Conservation (phyloP, 30 jellyfish, hydroid and myxozoan species). For the Phacellophora camtschatica region DNA sequence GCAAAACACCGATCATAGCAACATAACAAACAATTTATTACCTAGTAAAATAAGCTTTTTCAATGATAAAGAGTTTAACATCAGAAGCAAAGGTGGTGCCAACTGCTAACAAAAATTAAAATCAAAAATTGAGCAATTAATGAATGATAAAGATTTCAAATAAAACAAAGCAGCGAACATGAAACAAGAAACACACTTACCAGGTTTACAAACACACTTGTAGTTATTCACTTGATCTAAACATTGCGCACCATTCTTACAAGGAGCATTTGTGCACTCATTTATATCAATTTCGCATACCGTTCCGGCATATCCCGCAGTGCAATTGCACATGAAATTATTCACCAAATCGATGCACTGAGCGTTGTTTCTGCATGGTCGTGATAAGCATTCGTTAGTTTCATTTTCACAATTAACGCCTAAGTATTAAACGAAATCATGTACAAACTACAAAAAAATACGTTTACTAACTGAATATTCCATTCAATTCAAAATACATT, state of each 20-base stretch:
- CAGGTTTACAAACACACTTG: constrained; percentile 73
- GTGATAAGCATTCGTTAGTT: constrained; percentile 74
- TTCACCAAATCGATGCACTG: constrained; percentile 70
- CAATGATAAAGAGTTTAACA: too few species aligned
- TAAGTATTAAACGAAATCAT: too few species aligned
- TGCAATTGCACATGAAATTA: constrained; percentile 70
- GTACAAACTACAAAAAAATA: too few species aligned
- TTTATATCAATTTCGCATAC: constrained; percentile 73
- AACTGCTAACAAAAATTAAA: too few species aligned
- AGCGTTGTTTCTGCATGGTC: constrained; percentile 83
- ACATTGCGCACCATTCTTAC: constrained; percentile 77
- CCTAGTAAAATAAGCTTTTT: too few species aligned
- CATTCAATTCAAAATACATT: not conserved
- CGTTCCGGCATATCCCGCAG: constrained; percentile 74
- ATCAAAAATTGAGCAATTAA: too few species aligned
- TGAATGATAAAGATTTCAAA: too few species aligned
- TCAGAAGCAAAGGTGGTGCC: too few species aligned
- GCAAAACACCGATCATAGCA: not conserved
- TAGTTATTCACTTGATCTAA: constrained; percentile 72
- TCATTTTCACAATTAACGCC: constrained; percentile 76
- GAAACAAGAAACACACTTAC: too few species aligned
- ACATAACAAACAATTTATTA: too few species aligned
- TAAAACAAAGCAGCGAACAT: too few species aligned
- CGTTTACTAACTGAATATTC: not conserved
- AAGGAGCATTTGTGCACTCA: constrained; percentile 80